Base-by-base conservation (phyloP, 2,888 invertebrate genomes). In the Iselma pallidipennis region DNA sequence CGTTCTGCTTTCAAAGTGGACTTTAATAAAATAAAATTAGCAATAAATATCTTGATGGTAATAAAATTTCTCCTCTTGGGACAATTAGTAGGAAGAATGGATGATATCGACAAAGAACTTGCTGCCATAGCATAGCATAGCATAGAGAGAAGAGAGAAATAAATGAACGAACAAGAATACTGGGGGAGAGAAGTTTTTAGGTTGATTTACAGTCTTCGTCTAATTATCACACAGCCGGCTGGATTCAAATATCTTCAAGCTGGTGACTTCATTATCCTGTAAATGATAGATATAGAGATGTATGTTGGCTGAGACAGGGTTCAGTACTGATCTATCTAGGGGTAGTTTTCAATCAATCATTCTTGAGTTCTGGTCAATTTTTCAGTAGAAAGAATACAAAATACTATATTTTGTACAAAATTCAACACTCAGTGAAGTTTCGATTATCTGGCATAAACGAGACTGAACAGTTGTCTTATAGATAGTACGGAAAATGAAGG, bases 131-230 rank as follows among this genome's bases (percentile, higher is more conserved):
- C n/a, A n/a, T 10, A 16, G 37, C 4, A n/a, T 16, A n/a, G n/a
- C n/a, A n/a, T n/a, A 14, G 6, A 33, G 14, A 3, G 14, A 16
- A 16, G 16, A 37, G 16, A 7, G 45, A 45, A 4, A 45, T 12
- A 12, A n/a, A 33, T 33, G 10, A 33, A 33, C 5, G 45, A 4
- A 25, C 25, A 21, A 9, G 7, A 42, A 19, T 21, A 45, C n/a
- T n/a, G n/a, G n/a, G n/a, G 45, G 42, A 21, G 45, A 45, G 45
- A 45, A 45, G 45, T 19, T 45, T 45, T 45, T 12, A 25, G 21
- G 45, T 48, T 60, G 60, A 60, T 56, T 55, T 60, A 60, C 60
- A 42, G 56, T 56, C 52, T 56, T 56, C 48, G 60, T 60, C 60
- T 60, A 60, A 60, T 60, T 60, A 60, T 60, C 60, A 49, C 56